Evolutionary conservation across 2,888 invertebrate species (phyloP), one percentile per base, ranked within the genome.

Genomic region (Drosophila phalerata): DNA sequence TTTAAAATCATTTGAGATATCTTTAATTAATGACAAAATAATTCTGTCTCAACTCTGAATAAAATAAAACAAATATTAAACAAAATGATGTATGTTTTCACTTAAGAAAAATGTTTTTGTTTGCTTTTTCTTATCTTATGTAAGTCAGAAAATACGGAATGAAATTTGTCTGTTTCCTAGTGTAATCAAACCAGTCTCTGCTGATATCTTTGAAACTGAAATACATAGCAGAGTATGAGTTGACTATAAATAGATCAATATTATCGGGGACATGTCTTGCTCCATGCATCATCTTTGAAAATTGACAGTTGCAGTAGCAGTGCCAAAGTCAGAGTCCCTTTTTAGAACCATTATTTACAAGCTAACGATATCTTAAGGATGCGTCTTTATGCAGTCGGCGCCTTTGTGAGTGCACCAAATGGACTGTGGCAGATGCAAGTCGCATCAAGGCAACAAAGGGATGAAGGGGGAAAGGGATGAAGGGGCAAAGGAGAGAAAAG

Each of bases 331-430:
- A 66, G 56, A 57, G 55, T 34, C 13, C 55, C 63, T 64, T 68
- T 68, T 61, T 60, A 63, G 68, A 64, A 73, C 37, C 72, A 77
- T 81, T 85, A 79, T 77, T 77, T 77, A 69, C 83, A 82, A 73
- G 52, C 67, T 62, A 71, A 82, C 51, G 47, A 72, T 72, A 49
- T 77, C 62, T 69, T 70, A 68, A 60, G 77, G 62, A 67, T 66
- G 73, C 61, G 55, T 53, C 68, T 67, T 72, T 66, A 56, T 73
- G 55, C 62, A 67, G 60, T 45, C 30, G 40, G 42, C 34, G 52
- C 49, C 48, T 51, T 69, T 58, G 48, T 63, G 47, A 25, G 38
- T 69, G 75, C 69, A 51, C 19, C 43, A 61, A 74, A 79, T 74
- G 63, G 53, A 52, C 48, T 62, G 56, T 19, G 56, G 45, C 19